A percentile compares a stretch with the other conserved stretches of the same genome.
Evolutionary conservation across 2,113 vertebrate species (phyloP).

Genomic region (Isurus oxyrinchus): DNA sequence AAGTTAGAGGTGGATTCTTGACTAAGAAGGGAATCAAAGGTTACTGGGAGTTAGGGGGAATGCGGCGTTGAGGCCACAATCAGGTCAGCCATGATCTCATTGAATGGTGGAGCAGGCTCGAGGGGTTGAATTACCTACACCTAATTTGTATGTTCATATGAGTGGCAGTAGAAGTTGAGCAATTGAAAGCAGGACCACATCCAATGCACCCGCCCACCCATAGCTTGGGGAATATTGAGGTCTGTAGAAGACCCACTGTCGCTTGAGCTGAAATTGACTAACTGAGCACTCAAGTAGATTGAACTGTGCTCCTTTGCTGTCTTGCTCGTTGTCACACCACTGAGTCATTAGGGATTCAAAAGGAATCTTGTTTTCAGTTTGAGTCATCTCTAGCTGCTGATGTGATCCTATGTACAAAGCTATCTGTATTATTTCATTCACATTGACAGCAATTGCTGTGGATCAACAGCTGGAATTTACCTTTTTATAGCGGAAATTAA

Average conservation of each 20-base stretch:
- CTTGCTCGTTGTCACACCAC: neutral
- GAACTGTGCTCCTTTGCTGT: neutral
- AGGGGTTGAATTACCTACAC: too few species aligned
- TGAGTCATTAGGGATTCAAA: neutral
- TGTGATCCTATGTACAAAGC: neutral
- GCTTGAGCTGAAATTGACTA: neutral
- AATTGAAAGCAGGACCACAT: too few species aligned
- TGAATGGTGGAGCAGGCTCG: too few species aligned
- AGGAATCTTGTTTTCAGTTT: neutral
- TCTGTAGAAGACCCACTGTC: neutral
- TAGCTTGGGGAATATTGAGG: neutral
- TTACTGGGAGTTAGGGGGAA: too few species aligned
- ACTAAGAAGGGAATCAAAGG: too few species aligned
- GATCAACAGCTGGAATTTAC: neutral
- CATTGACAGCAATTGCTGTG: neutral
- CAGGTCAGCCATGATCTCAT: too few species aligned
- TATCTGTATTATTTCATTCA: neutral
- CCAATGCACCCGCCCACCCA: too few species aligned
- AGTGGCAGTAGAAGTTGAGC: too few species aligned
- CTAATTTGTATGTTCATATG: too few species aligned
- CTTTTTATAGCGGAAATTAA: neutral
- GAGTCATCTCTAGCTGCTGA: neutral
- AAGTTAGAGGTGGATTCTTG: too few species aligned
- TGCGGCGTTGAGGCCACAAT: too few species aligned
- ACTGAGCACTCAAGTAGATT: neutral